Percentiles rank a stretch among this genome's conserved stretches.
Evolutionary conservation across 2,888 invertebrate species (phyloP).

Genomic region (Trachelus troglodyta): DNA sequence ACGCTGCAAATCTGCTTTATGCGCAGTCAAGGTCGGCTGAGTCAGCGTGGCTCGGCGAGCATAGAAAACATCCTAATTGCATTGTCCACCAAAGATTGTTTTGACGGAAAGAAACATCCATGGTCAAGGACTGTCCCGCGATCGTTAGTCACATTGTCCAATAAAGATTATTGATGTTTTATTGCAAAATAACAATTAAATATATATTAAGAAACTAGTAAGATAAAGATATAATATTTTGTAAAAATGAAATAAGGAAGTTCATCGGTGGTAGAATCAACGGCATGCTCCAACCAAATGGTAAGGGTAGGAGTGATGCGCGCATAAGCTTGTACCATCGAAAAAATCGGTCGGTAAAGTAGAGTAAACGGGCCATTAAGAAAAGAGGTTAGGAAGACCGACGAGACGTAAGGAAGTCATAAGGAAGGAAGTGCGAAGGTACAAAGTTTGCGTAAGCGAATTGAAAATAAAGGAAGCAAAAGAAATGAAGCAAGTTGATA

Average conservation of each 20-base stretch:
- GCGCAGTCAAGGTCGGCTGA: slow-evolving; percentile 54
- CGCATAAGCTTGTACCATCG: background rate
- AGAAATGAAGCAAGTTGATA: background rate
- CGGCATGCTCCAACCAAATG: background rate
- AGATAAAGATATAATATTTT: background rate
- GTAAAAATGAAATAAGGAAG: background rate
- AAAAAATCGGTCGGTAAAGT: background rate
- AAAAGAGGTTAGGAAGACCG: background rate
- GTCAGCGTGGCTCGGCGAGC: slow-evolving; percentile 44
- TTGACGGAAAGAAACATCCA: slow-evolving; percentile 18
- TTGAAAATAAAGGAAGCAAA: background rate
- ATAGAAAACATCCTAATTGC: slow-evolving; percentile 55
- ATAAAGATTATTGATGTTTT: background rate
- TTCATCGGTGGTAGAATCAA: background rate
- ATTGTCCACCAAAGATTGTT: slow-evolving; percentile 32
- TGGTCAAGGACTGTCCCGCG: background rate
- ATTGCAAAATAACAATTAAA: background rate
- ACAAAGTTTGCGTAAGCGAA: background rate
- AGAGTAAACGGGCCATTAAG: background rate
- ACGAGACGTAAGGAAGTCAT: background rate
- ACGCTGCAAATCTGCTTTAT: slow-evolving; percentile 42
- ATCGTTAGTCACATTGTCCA: background rate
- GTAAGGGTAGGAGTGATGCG: background rate
- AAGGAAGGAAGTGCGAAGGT: background rate
- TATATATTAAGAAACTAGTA: background rate